Percentiles rank a stretch among this genome's conserved stretches.
Evolutionary conservation across 2,113 vertebrate species (phyloP).

Genomic region (Semnornis frantzii): DNA sequence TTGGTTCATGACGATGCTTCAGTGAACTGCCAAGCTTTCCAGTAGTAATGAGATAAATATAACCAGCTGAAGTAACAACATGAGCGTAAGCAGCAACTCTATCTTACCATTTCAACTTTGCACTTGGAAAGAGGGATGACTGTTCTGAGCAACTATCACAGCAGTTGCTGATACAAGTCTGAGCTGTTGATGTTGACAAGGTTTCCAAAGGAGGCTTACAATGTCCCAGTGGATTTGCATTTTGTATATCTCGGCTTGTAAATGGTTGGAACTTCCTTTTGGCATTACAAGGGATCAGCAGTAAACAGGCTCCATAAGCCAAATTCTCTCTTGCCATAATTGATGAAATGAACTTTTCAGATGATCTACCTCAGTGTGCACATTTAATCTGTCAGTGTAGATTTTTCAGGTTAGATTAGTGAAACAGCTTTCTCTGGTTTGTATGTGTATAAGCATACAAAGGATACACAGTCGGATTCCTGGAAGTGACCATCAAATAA

Average conservation of each 20-base stretch:
- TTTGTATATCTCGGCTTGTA: not conserved
- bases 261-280: constrained; percentile 39
- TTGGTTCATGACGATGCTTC: constrained; percentile 35
- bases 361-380: not conserved
- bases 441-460: not conserved
- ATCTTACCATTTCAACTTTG: constrained; percentile 31
- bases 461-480: not conserved
- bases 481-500: not conserved
- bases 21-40: constrained; percentile 17
- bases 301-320: not conserved
- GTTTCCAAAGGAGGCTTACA: not conserved
- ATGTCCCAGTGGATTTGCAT: not conserved
- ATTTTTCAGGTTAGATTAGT: not conserved
- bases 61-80: constrained; percentile 19
- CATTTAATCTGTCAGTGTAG: not conserved
- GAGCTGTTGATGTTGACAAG: not conserved
- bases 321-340: not conserved
- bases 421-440: not conserved
- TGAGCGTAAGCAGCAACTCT: not conserved
- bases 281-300: constrained; percentile 10
- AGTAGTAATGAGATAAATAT: constrained; percentile 61
- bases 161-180: constrained; percentile 2
- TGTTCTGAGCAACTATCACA: not conserved
- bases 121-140: not conserved
- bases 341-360: constrained; percentile 5